phyloP scores from a whole-genome alignment of 2,113 vertebrate species.

The Mola mola region DNA sequence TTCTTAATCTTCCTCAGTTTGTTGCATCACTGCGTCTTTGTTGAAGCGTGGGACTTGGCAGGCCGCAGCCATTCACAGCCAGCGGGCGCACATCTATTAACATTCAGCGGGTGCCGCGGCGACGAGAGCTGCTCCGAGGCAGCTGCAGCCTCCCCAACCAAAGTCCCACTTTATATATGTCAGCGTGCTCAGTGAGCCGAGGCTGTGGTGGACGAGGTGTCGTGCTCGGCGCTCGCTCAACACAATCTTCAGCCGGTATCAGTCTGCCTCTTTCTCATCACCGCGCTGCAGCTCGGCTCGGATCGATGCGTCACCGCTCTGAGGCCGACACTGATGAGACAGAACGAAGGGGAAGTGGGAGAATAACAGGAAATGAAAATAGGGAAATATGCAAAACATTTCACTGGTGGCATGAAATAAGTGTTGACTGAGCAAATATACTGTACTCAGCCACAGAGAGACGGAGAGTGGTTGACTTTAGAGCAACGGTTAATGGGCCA shows the following conservation, averaged over 20 bases:
- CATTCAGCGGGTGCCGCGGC: conserved; percentile 68
- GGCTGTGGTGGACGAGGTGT: too few species aligned
- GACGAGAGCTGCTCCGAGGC: conserved; percentile 61
- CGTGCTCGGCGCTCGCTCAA: too few species aligned
- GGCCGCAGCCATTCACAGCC: conserved; percentile 37
- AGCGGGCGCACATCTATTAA: conserved; percentile 69
- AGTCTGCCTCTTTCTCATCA: conserved; percentile 49
- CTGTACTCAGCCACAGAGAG: neutral
- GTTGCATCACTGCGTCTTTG: conserved; percentile 65
- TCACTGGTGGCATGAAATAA: too few species aligned
- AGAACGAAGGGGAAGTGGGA: conserved; percentile 55
- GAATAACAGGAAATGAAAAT: conserved; percentile 62
- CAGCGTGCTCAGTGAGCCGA: too few species aligned
- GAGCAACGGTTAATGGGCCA: too few species aligned
- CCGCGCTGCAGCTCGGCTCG: conserved; percentile 29
- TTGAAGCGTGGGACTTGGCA: conserved; percentile 69
- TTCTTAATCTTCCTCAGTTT: conserved; percentile 42
- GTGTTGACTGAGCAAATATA: conserved; percentile 20
- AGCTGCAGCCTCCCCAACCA: conserved; percentile 62
- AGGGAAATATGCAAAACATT: conserved; percentile 51
- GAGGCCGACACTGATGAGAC: conserved; percentile 44
- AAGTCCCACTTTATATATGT: too few species aligned
- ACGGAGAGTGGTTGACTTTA: too few species aligned
- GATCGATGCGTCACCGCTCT: conserved; percentile 41
- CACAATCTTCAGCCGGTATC: too few species aligned